Base-by-base conservation (phyloP, 2,113 vertebrate species). In the Casuarius casuarius region DNA sequence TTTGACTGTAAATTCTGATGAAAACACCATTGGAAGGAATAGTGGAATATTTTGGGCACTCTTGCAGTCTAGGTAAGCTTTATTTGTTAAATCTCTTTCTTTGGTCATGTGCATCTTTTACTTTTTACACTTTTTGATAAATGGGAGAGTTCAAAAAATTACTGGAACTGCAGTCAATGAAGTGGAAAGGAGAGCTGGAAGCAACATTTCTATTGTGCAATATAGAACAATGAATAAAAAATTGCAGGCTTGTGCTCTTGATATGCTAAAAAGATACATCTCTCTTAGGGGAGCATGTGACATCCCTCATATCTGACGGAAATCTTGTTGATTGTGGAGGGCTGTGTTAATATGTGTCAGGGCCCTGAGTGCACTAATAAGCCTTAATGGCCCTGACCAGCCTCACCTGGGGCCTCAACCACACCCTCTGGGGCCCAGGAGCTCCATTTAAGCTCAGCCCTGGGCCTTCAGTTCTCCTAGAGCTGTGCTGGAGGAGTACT, bases 1-100 rank as follows among this genome's bases (percentile, higher is more conserved):
- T 58, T 97, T 99, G 66, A 98, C 99, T 52, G 98, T 99, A 93
- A 99, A 99, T 98, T 99, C 99, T 58, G 98, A 98, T 49, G 99
- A 99, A 84, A 91, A 92, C 83, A 99, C 98, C 49, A 99, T 99
- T n/a, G 99, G 99, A 25, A 98, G 99, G 46, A 99, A 99, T 97
- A 99, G 99, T 71, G 99, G 99, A 3, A 98, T 99, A 48, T 99
- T 99, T 84, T 99, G 99, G 99, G 99, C 99, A 1, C 98, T 99
- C 67, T 95, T 99, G 46, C 99, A 99, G 92, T 99, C 98, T 90
- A 99, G 99, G 99, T 99, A 96, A 51, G 9, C 26, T 87, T 66
- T 48, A 84, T 95, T 89, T 67, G 15, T 75, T 77, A 16, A 15
- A 7, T 56, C 35, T n/a, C 21, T 56, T 8, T 29, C 18, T 76